phyloP scores from a whole-genome alignment of 2,888 invertebrate genomes.

The Cheiracanthium punctorium region DNA sequence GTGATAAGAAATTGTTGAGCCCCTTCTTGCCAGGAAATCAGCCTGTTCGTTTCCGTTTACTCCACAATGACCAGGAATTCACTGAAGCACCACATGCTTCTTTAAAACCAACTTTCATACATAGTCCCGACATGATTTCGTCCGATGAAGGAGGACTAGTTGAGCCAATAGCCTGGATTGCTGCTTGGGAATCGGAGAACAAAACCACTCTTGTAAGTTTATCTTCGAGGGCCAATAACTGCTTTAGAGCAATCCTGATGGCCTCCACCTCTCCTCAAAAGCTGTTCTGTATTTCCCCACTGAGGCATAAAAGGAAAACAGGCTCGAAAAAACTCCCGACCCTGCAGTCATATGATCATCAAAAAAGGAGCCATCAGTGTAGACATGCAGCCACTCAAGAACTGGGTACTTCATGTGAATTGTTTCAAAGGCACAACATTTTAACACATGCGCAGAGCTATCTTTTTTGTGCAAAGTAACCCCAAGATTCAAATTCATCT shows the following conservation, averaged over 20 bases:
- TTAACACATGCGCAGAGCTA: background rate
- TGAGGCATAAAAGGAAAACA: background rate
- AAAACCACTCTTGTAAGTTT: background rate
- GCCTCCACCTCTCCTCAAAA: slow-evolving; percentile 1
- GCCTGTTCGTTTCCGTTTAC: background rate
- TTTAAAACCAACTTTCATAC: background rate
- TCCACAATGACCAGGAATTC: background rate
- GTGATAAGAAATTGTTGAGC: background rate
- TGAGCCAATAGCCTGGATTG: background rate
- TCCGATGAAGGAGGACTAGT: background rate
- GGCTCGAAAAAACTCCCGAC: background rate
- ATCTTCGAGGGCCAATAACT: background rate
- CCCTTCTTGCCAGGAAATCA: background rate
- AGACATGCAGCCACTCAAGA: slow-evolving; percentile 15
- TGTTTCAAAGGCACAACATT: background rate
- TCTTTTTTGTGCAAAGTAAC: background rate
- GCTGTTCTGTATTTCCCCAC: slow-evolving; percentile 1
- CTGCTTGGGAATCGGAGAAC: background rate
- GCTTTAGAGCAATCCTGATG: background rate
- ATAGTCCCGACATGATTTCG: background rate
- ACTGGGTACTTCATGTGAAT: background rate
- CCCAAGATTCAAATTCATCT: background rate
- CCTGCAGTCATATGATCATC: background rate
- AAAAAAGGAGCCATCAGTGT: slow-evolving; percentile 7
- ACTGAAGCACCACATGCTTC: background rate